These are phyloP conservation scores for Ellobium chinense DNA, from an alignment of 2,888 invertebrate genomes.

Conservation along the genomic window DNA sequence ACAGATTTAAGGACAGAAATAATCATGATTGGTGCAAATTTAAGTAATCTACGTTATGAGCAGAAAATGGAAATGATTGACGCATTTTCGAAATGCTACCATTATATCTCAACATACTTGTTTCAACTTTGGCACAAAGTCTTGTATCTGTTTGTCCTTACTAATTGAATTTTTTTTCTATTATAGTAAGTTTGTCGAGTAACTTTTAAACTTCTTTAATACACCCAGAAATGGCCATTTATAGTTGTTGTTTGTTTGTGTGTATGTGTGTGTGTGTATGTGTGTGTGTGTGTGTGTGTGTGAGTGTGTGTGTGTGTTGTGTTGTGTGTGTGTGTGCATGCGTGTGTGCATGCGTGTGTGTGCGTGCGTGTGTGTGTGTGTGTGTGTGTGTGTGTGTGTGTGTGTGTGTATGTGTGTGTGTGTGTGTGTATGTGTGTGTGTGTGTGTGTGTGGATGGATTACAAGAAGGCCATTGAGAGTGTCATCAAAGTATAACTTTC, in stretches of 20 bases:
- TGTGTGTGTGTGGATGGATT: neutral
- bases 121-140: too few relatives aligned
- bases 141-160: too few relatives aligned
- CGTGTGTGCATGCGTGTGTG: too few relatives aligned
- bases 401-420: neutral
- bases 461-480: too few relatives aligned
- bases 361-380: neutral
- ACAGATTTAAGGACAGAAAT: neutral
- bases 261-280: neutral
- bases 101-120: too few relatives aligned
- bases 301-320: neutral
- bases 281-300: neutral
- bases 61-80: too few relatives aligned
- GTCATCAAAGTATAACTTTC: too few relatives aligned
- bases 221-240: neutral
- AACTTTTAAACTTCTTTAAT: too few relatives aligned
- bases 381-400: constrained; percentile 4
- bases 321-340: neutral
- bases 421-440: constrained; percentile 5
- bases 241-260: neutral
- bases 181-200: too few relatives aligned
- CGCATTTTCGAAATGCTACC: too few relatives aligned
- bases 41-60: too few relatives aligned
- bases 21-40: neutral
- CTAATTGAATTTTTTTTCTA: too few relatives aligned